Base-by-base conservation (phyloP, 1,140 invertebrate genomes). In the Ganaspis sp. region DNA sequence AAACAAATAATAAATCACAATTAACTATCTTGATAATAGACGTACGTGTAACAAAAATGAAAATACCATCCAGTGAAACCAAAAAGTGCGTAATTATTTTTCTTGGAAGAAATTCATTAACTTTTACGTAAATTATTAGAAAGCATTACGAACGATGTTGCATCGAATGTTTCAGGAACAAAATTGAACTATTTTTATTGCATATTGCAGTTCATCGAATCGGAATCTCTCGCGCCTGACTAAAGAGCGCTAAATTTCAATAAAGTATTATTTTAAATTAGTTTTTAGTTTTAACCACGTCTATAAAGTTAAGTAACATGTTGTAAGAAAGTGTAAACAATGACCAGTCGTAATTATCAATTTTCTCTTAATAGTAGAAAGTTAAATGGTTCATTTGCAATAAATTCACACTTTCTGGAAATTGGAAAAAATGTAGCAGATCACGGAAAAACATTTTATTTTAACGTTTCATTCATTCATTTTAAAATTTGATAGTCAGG, bases 61-160 rank as follows among this genome's bases (percentile, higher is more conserved):
- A 49, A 49, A 40, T 9, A 1, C 8, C n/a, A 49, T 2, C n/a
- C n/a, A n/a, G 17, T 17, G 17, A n/a, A 49, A 49, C 15, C n/a
- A 49, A 49, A 15, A 49, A 49, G n/a, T n/a, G 1, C 17, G 3
- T 49, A 17, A 17, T 17, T 4, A 4, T 17, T 49, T 49, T 49
- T 49, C 17, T 17, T n/a, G 15, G 8, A 17, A 17, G n/a, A 49
- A 49, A 49, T 17, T 49, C 8, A 49, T 40, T 11, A 1, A 15
- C 3, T 49, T 49, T 49, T 49, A 49, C 45, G 45, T 49, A 49
- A 49, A 49, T 49, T 49, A 49, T 49, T 49, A 49, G 45, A 49
- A 49, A 49, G 45, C 45, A 49, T 49, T 49, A 6, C n/a, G 6
- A 49, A 5, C n/a, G 5, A 45, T 15, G 42, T 45, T 49, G 17